These are phyloP conservation scores for Phenganax marumi DNA, from an alignment of 92 coral and sea anemone genomes.

Conservation along the genomic window DNA sequence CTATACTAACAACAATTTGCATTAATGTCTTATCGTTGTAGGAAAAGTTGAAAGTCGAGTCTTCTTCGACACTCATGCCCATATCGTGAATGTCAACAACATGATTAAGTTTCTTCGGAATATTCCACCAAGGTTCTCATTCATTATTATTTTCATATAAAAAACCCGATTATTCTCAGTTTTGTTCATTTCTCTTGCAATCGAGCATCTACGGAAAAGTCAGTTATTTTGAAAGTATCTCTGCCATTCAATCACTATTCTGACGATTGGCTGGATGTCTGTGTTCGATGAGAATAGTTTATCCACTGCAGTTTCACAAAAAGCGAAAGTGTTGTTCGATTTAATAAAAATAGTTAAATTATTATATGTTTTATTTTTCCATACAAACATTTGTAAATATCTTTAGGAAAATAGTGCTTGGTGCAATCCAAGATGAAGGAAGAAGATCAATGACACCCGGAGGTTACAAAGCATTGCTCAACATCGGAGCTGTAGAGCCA, in stretches of 20 bases:
- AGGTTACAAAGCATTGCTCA: slow-evolving; percentile 17
- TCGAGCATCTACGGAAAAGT: neutral
- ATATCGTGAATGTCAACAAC: slow-evolving; percentile 3
- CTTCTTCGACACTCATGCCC: slow-evolving; percentile 3
- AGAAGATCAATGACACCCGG: slow-evolving; percentile 3
- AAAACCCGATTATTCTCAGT: no score
- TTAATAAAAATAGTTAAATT: no score
- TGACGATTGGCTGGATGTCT: no score
- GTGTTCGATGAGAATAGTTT: no score
- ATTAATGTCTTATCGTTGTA: neutral
- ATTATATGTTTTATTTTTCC: no score
- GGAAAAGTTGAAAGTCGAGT: slow-evolving; percentile 14
- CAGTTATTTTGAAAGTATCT: no score
- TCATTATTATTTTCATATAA: no score
- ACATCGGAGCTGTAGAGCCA: slow-evolving; percentile 15
- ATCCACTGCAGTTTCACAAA: no score
- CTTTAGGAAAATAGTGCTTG: slow-evolving; percentile 18
- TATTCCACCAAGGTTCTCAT: slow-evolving; percentile 5
- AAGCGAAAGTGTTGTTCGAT: no score
- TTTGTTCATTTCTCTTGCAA: no score
- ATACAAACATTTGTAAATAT: no score
- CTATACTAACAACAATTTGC: neutral
- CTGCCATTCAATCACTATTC: no score
- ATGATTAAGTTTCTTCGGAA: neutral
- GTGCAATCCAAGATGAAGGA: slow-evolving; percentile 21